These are phyloP conservation scores for Synergus japonicus DNA, from an alignment of 2,888 invertebrate genomes.

Conservation along the genomic window DNA sequence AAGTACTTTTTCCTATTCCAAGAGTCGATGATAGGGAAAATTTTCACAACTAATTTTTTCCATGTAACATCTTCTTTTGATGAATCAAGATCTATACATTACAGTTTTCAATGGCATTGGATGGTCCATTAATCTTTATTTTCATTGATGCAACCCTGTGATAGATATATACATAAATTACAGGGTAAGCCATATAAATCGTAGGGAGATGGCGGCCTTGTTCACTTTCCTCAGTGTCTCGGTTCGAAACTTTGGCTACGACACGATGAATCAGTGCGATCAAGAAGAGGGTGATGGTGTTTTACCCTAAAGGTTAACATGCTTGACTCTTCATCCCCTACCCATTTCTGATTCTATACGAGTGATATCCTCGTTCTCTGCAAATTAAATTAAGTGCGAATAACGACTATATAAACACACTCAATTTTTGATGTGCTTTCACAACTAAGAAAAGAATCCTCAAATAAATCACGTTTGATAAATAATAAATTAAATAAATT, in stretches of 20 bases:
- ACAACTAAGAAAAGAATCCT: neutral
- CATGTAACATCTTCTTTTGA: neutral
- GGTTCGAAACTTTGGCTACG: conserved; percentile 7
- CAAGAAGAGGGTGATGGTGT: conserved; percentile 16
- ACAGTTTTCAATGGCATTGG: conserved; percentile 20
- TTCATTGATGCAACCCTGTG: conserved; percentile 14
- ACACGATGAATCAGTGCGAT: conserved; percentile 35
- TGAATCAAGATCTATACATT: conserved; percentile 14
- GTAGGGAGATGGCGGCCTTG: conserved; percentile 12
- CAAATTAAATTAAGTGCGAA: conserved; percentile 6
- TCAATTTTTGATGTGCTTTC: neutral
- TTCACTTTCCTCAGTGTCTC: conserved; percentile 16
- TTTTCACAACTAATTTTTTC: no score
- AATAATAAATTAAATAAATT: no score
- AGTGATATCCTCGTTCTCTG: neutral
- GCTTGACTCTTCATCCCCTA: conserved; percentile 14
- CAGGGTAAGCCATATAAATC: conserved; percentile 27
- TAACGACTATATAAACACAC: neutral
- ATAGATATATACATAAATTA: conserved; percentile 41
- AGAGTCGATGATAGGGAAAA: no score
- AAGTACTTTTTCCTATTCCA: no score
- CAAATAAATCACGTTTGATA: neutral
- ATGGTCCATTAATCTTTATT: conserved; percentile 39
- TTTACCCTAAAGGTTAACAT: conserved; percentile 14
- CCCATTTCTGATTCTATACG: conserved; percentile 17